Evolutionary conservation across 2,797 vertebrate species (phyloP).

Genomic region (Pseudomugil tenellus): DNA sequence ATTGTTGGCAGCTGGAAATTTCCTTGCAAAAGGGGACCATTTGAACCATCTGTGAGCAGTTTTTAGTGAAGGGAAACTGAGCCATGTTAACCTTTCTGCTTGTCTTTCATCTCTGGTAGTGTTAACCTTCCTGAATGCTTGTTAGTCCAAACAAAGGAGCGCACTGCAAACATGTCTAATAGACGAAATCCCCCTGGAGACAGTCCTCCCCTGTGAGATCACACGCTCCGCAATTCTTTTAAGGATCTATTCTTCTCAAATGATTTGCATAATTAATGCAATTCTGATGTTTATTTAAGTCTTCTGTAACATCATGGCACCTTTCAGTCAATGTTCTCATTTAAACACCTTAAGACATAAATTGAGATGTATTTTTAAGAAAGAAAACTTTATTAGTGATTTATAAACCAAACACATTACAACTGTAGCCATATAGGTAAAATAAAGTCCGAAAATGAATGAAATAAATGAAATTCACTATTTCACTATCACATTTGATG

Average conservation of each 20-base stretch:
- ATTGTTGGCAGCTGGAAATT: slow-evolving; percentile 50
- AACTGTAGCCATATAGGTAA: slow-evolving; percentile 84
- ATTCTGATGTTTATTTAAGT: slow-evolving; percentile 10
- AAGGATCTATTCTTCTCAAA: background rate
- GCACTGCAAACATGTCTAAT: slow-evolving; percentile 17
- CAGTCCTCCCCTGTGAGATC: slow-evolving; percentile 4
- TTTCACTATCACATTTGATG: slow-evolving; percentile 93
- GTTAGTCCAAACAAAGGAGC: slow-evolving; percentile 24
- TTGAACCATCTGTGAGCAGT: slow-evolving; percentile 61
- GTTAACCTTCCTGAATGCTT: slow-evolving; percentile 22
- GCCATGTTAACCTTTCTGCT: slow-evolving; percentile 32
- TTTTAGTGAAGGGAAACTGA: slow-evolving; percentile 41
- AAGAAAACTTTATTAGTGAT: slow-evolving; percentile 98
- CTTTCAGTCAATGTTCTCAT: slow-evolving; percentile 13
- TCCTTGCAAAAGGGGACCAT: slow-evolving; percentile 49
- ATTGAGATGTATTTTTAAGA: slow-evolving; percentile 89
- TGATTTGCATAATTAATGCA: slow-evolving; percentile 1
- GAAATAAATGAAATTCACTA: slow-evolving; percentile 90
- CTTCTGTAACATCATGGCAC: slow-evolving; percentile 4
- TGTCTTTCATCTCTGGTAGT: slow-evolving; percentile 31
- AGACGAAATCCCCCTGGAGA: slow-evolving; percentile 14
- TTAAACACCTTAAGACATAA: slow-evolving; percentile 26
- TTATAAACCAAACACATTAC: slow-evolving; percentile 94
- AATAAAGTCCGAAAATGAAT: slow-evolving; percentile 76
- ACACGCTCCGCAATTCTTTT: slow-evolving; percentile 3